A percentile compares a stretch with the other conserved stretches of the same genome.
phyloP scores from a whole-genome alignment of 2,888 invertebrate species.

The Sphaerophoria taeniata region DNA sequence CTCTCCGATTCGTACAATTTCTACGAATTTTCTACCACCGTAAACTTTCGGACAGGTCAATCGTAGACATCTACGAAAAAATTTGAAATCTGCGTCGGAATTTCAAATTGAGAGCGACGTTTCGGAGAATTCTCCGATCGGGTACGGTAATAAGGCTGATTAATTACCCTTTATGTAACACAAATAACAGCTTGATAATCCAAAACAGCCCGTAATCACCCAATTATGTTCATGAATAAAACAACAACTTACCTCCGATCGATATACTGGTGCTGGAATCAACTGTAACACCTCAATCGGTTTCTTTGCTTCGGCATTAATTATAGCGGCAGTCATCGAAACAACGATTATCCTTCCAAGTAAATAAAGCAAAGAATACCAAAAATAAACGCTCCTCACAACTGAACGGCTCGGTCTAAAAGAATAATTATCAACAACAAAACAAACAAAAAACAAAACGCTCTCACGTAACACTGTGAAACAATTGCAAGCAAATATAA shows the following conservation, averaged over 20 bases:
- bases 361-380: constrained; percentile 83
- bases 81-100: too few relatives aligned
- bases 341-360: constrained; percentile 83
- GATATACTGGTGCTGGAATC: constrained; percentile 83
- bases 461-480: constrained; percentile 86
- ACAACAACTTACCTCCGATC: constrained; percentile 81
- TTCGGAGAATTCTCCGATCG: too few relatives aligned
- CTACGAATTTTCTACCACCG: too few relatives aligned
- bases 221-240: too few relatives aligned
- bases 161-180: too few relatives aligned
- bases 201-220: background rate
- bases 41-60: too few relatives aligned
- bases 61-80: too few relatives aligned
- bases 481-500: constrained; percentile 88
- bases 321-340: constrained; percentile 83
- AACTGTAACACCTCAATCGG: constrained; percentile 83
- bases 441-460: background rate
- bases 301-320: constrained; percentile 83
- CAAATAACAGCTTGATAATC: background rate
- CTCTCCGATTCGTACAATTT: too few relatives aligned
- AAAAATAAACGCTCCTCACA: constrained; percentile 83
- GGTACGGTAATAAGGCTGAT: too few relatives aligned
- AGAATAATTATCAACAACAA: constrained; percentile 8
- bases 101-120: too few relatives aligned
- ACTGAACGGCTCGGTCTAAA: constrained; percentile 80